These are phyloP conservation scores for Spondyliosoma cantharus DNA, from an alignment of 2,797 vertebrate genomes.

Conservation along the genomic window DNA sequence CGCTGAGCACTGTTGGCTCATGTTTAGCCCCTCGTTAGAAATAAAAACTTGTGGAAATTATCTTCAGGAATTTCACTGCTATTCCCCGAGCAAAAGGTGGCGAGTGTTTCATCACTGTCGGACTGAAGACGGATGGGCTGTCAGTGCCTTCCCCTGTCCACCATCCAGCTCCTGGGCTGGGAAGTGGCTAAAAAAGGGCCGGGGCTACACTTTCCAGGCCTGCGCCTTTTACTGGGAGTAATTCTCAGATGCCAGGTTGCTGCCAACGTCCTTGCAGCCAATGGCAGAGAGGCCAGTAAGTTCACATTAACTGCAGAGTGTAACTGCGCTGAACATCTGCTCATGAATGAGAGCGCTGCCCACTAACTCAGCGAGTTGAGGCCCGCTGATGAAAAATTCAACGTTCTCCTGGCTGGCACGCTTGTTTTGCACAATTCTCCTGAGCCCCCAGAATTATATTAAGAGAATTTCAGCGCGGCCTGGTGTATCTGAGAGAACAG, in stretches of 20 bases:
- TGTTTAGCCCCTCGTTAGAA: constrained; percentile 67
- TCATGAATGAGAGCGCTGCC: constrained; percentile 98
- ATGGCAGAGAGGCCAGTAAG: constrained; percentile 93
- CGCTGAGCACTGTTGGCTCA: constrained; percentile 50
- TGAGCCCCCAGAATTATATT: constrained; percentile 99
- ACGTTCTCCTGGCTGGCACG: constrained; percentile 96
- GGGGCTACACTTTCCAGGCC: constrained; percentile 76
- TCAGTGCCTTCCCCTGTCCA: constrained; percentile 77
- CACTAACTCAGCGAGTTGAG: constrained; percentile 91
- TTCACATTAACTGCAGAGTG: constrained; percentile 95
- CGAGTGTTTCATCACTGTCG: constrained; percentile 85
- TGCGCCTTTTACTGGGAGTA: constrained; percentile 85
- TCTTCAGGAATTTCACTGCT: constrained; percentile 80
- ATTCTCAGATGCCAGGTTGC: constrained; percentile 91
- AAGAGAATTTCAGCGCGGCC: constrained; percentile 96
- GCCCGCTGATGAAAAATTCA: constrained; percentile 99
- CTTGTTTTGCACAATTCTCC: constrained; percentile 98
- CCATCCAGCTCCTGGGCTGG: constrained; percentile 85
- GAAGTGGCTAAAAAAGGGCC: constrained; percentile 86
- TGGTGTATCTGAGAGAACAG: constrained; percentile 98
- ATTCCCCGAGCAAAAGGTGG: constrained; percentile 80
- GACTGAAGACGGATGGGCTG: constrained; percentile 88
- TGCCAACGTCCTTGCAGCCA: constrained; percentile 97
- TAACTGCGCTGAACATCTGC: constrained; percentile 99
- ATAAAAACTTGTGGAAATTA: constrained; percentile 77